Percentiles rank a stretch among this genome's conserved stretches.
phyloP scores from a whole-genome alignment of 2,113 vertebrate genomes.

The Phrynocephalus versicolor region DNA sequence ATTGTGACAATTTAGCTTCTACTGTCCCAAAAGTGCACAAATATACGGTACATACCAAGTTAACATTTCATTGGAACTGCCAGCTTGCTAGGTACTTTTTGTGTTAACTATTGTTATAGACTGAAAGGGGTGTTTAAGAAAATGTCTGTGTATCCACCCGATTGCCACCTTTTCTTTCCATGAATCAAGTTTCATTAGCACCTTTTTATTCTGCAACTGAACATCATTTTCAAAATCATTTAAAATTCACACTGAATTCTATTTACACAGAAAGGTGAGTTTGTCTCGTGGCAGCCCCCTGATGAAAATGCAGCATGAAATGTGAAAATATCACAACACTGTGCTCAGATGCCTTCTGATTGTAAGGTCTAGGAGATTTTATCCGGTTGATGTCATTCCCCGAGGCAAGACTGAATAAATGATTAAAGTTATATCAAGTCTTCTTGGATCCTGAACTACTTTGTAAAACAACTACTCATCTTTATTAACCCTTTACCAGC shows the following conservation, averaged over 20 bases:
- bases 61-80: constrained; percentile 1
- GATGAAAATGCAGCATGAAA: neutral
- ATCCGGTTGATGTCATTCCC: neutral
- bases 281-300: constrained; percentile 1
- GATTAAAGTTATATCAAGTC: too few species aligned
- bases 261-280: constrained; percentile 63
- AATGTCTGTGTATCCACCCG: constrained; percentile 34
- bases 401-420: neutral
- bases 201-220: constrained; percentile 67
- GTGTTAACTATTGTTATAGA: constrained; percentile 42
- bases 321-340: constrained; percentile 14
- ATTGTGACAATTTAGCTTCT: neutral
- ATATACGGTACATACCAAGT: constrained; percentile 18
- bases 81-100: constrained; percentile 46
- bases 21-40: neutral
- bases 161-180: constrained; percentile 49
- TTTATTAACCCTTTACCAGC: neutral
- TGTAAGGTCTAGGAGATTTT: neutral
- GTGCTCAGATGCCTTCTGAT: neutral
- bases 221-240: constrained; percentile 66
- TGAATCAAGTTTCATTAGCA: constrained; percentile 68
- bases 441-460: neutral
- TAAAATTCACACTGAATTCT: constrained; percentile 57
- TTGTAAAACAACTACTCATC: neutral
- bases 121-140: constrained; percentile 32